Percentiles rank a stretch among this genome's conserved stretches.
These are phyloP conservation scores for Muntiacus muntjak DNA, from an alignment of 2,113 vertebrate species.

Conservation along the genomic window DNA sequence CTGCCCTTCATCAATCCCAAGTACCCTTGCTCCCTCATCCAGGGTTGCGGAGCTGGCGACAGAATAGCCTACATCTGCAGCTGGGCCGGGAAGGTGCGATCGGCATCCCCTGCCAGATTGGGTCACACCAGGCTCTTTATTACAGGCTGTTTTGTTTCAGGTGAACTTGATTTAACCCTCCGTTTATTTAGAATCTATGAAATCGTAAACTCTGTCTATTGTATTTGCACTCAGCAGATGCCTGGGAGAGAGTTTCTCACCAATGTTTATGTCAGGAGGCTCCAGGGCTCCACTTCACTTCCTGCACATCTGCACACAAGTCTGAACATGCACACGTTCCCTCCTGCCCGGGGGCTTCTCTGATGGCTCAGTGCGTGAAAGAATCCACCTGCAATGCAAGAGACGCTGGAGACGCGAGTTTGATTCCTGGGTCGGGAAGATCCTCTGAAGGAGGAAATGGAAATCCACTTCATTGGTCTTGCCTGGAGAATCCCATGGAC, in stretches of 20 bases:
- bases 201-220: slow-evolving; percentile 10
- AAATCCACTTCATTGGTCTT: neutral
- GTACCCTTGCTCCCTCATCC: neutral
- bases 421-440: neutral
- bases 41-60: neutral
- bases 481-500: neutral
- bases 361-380: neutral
- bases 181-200: neutral
- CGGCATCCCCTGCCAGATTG: neutral
- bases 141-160: neutral
- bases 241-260: neutral
- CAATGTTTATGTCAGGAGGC: neutral
- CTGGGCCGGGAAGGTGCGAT: neutral
- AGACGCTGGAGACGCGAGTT: neutral
- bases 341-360: neutral
- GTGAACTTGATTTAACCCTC: slow-evolving; percentile 14
- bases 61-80: neutral
- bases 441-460: neutral
- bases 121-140: neutral
- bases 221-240: neutral
- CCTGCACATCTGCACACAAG: neutral
- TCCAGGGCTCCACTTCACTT: neutral
- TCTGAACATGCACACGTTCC: too few relatives aligned
- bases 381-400: neutral
- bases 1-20: neutral